A percentile compares a stretch with the other conserved stretches of the same genome.
Evolutionary conservation across 1,140 invertebrate species (phyloP).

Genomic region (Saxidomus purpurata): DNA sequence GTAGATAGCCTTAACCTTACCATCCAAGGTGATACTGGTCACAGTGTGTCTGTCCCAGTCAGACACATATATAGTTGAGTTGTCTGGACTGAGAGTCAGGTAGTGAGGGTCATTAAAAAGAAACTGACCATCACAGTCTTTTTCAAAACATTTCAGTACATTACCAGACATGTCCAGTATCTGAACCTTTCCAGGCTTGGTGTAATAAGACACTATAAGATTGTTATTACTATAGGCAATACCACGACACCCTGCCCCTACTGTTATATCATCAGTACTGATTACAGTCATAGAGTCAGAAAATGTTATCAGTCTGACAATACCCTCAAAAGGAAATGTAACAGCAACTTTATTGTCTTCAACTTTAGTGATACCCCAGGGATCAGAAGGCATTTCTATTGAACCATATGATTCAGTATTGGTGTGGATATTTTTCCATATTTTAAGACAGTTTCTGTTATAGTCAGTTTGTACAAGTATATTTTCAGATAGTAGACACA

Average conservation of each 20-base stretch:
- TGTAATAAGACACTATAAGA: not conserved
- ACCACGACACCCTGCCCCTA: not conserved
- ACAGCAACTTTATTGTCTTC: not conserved
- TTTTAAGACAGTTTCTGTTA: not conserved
- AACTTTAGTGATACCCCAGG: constrained; percentile 1
- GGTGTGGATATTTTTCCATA: not conserved
- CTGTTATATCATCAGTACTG: not conserved
- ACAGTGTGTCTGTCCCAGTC: not conserved
- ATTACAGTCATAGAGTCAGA: not conserved
- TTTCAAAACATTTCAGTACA: not conserved
- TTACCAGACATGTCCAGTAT: not conserved
- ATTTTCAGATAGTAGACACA: not conserved
- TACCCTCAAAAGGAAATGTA: constrained; percentile 6
- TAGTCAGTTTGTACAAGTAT: not conserved
- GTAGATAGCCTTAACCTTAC: not conserved
- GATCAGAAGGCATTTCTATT: not conserved
- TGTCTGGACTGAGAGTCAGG: not conserved
- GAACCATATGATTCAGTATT: not conserved
- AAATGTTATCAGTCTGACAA: not conserved
- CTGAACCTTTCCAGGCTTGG: not conserved
- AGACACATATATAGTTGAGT: constrained; percentile 2
- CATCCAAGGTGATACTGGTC: constrained; percentile 7
- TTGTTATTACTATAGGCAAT: not conserved
- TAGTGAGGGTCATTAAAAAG: not conserved
- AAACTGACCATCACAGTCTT: not conserved